Conservation (phyloP, 37 sponge, comb jelly and placozoan genomes). For the Tethya wilhelma region DNA sequence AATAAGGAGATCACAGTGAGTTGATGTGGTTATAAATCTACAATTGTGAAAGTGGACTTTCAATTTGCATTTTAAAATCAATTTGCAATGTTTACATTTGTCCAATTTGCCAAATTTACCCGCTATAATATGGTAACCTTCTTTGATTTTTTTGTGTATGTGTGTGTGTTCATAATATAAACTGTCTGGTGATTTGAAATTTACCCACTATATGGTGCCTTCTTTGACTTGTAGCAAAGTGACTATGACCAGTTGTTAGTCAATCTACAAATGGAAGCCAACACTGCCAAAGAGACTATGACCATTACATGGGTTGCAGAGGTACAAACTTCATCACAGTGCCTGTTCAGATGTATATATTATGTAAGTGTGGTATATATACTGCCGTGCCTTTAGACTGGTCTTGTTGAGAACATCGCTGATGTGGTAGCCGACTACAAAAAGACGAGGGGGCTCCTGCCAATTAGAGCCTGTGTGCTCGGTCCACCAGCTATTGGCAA, state of each 20-base stretch:
- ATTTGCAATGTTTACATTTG: not conserved
- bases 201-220: too few species aligned
- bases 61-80: not conserved
- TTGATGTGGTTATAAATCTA: not conserved
- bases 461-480: conserved; percentile 81
- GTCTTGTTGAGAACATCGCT: conserved; percentile 81
- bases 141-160: not conserved
- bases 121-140: not conserved
- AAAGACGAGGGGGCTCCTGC: conserved; percentile 74
- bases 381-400: conserved; percentile 50
- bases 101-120: not conserved
- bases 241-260: conserved; percentile 80
- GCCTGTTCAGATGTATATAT: not conserved
- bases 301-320: conserved; percentile 77
- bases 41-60: not conserved
- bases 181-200: not conserved
- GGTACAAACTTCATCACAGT: conserved; percentile 44
- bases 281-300: conserved; percentile 78
- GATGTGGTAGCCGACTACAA: conserved; percentile 82
- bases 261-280: conserved; percentile 83
- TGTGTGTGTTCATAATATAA: not conserved
- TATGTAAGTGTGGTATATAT: not conserved
- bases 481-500: conserved; percentile 94
- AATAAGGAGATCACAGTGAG: conserved; percentile 73
- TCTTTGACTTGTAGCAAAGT: conserved; percentile 56